Evolutionary conservation across 2,888 invertebrate genomes (phyloP), one percentile per base, ranked within the genome.

Genomic region (Drosophila histrio): DNA sequence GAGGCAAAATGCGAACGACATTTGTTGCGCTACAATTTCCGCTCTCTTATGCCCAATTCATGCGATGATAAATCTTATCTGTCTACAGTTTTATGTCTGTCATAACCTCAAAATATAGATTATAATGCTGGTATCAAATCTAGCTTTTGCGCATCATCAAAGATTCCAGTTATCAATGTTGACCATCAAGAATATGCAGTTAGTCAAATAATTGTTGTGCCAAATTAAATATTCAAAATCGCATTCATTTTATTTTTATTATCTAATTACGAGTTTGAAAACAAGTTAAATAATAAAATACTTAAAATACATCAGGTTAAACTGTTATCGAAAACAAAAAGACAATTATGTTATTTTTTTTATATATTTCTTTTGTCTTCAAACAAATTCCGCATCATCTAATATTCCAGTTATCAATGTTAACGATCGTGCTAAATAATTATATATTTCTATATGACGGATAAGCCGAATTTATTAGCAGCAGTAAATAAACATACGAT

Each of bases 31-130:
- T 39, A 11, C 46, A 60, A 44, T 46, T 61, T 61, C 61, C 61
- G 61, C 41, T 61, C 61, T 54, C 46, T 38, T 36, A 46, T 61
- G 61, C 61, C 61, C 61, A 61, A 61, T 61, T 61, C 39, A 17
- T 17, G 26, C 7, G 30, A 9, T 22, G 56, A 61, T 61, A 61
- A 32, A 39, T 44, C 46, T 56, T 46, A 60, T 60, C 60, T 22
- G 26, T 50, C 11, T 36, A 21, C 30, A 11, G 19, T 30, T 22
- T 30, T 38, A 21, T 50, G 58, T 30, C 22, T 11, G 30, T 28
- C 36, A 22, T 57, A 57, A 38, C 38, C 38, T 57, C 36, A 47
- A 50, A 7, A 38, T 17, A 50, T 19, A 36, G 13, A 9, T 32
- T 46, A 28, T 8, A 26, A 43, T 15, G 17, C 21, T 13, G 13